A percentile compares a stretch with the other conserved stretches of the same genome.
Conservation (phyloP, 2,888 invertebrate species). For the Nasonovia ribisnigri region DNA sequence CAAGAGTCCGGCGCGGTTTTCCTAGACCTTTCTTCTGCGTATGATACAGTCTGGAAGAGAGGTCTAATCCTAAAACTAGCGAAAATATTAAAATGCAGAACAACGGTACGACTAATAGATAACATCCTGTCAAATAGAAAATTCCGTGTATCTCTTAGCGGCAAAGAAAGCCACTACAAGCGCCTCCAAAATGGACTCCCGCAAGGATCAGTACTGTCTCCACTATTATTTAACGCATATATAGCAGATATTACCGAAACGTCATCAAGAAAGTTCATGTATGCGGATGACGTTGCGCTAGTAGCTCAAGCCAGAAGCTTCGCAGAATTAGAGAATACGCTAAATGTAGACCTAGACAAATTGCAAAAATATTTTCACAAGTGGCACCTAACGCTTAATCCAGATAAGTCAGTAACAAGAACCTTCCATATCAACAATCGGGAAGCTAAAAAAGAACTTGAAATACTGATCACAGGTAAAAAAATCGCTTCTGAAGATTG, state of each 20-base stretch:
- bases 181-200: neutral
- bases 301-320: neutral
- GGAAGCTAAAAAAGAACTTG: neutral
- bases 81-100: too few species aligned
- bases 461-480: neutral
- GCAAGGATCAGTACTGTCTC: neutral
- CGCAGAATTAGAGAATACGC: too few species aligned
- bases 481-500: neutral
- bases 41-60: too few species aligned
- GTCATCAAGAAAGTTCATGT: neutral
- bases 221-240: neutral
- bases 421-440: neutral
- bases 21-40: too few species aligned
- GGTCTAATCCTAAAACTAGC: too few species aligned
- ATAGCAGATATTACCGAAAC: neutral
- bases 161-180: neutral
- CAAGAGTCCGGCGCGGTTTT: too few species aligned
- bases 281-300: neutral
- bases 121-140: neutral
- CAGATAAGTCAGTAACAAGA: constrained; percentile 7
- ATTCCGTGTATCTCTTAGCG: neutral
- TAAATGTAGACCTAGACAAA: neutral
- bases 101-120: too few species aligned
- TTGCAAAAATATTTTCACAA: too few species aligned
- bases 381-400: too few species aligned